Evolutionary conservation across 2,113 vertebrate species (phyloP).

Genomic region (Dasyprocta punctata): DNA sequence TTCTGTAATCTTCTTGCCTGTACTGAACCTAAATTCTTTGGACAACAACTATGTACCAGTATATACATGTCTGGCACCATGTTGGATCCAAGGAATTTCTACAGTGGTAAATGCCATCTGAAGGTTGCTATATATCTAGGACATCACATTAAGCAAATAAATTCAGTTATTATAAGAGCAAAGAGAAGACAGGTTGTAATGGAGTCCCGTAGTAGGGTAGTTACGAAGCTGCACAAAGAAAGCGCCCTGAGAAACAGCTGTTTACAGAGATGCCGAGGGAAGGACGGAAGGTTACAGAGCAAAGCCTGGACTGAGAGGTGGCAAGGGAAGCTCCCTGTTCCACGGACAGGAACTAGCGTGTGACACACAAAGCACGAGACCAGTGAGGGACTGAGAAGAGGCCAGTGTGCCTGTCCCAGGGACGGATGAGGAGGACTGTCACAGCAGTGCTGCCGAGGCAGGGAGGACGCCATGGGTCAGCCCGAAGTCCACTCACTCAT

Average conservation of each 20-base stretch:
- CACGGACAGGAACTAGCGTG: neutral
- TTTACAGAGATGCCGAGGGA: neutral
- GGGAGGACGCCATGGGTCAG: neutral
- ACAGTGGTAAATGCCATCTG: neutral
- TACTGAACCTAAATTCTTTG: neutral
- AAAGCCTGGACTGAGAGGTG: neutral
- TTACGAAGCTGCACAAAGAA: neutral
- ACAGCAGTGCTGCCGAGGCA: neutral
- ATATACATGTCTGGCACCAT: neutral
- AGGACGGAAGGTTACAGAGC: neutral
- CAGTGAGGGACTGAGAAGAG: neutral
- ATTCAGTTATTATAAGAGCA: neutral
- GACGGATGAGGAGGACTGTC: neutral
- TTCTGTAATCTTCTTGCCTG: neutral
- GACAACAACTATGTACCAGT: neutral
- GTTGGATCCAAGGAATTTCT: neutral
- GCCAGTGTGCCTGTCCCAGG: neutral
- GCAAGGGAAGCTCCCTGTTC: neutral
- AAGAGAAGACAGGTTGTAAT: neutral
- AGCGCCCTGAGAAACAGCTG: neutral
- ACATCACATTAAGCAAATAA: neutral
- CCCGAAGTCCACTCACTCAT: neutral
- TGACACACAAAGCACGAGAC: neutral
- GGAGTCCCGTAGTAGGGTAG: neutral
- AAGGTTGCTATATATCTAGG: neutral